Base-by-base conservation (phyloP, 2,888 invertebrate species). In the Ophraella communa region DNA sequence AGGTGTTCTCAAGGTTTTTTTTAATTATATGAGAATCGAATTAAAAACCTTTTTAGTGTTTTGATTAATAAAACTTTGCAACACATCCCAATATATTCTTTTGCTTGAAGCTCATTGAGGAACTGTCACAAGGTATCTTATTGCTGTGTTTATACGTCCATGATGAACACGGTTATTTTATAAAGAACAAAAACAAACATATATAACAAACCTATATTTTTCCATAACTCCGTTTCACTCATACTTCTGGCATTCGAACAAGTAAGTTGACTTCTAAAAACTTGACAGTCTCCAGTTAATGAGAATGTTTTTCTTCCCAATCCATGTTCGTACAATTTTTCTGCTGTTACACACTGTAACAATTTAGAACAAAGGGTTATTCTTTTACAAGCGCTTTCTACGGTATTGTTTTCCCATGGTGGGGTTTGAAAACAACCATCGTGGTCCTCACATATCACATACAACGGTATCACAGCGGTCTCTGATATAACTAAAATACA, bases 331-430 rank as follows among this genome's bases (percentile, higher is more conserved):
- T 87, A 86, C 21, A 97, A 82, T 80, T 95, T 96, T 81, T 96
- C 95, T 0, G 94, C 94, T 67, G 92, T 91, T 71, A 96, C 84
- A 64, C 91, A 88, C 83, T 97, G 97, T 66, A 96, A 87, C 55
- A 97, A 83, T 76, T 92, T 89, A 10, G 92, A 87, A 51, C 92
- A 91, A 4, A 94, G 82, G 59, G 88, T 85, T 74, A 97, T 93
- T 75, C 93, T 87, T 33, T 86, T 84, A 73, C 90, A 89, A 17
- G 93, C 95, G 80, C 89, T 90, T 77, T 89, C 87, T 18, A 88
- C 84, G 1, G 89, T 88, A 73, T 83, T 83, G 47, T 83, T 80
- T 72, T 83, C 81, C 17, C 76, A 76, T n/a, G 76, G 71, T 1
- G 85, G 84, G 4, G 81, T 84, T 84, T 93, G 92, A 79, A 94